Evolutionary conservation across 2,888 invertebrate genomes (phyloP).

Genomic region (Eupithecia subfuscata): DNA sequence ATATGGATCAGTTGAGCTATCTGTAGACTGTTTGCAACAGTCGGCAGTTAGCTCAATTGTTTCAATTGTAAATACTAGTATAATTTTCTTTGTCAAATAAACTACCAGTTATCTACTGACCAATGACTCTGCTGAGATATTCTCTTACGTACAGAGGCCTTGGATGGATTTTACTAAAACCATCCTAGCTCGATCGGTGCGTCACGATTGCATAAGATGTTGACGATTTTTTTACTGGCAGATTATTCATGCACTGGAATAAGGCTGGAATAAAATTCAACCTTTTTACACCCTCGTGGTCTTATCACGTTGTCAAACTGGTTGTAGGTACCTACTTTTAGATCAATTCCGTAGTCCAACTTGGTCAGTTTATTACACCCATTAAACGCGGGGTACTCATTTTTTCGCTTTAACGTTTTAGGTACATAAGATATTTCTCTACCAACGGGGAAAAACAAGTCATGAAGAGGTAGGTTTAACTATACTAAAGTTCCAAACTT

Average conservation of each 20-base stretch:
- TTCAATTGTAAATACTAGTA: too few species aligned
- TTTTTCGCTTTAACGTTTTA: not conserved
- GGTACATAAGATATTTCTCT: not conserved
- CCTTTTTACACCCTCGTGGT: not conserved
- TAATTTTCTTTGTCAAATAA: too few species aligned
- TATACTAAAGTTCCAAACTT: conserved; percentile 43
- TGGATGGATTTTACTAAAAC: not conserved
- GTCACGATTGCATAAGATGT: not conserved
- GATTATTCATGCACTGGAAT: not conserved
- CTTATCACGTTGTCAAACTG: not conserved
- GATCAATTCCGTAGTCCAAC: not conserved
- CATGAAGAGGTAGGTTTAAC: not conserved
- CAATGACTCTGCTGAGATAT: not conserved
- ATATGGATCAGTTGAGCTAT: too few species aligned
- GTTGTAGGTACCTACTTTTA: not conserved
- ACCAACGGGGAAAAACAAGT: not conserved
- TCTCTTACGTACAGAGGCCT: not conserved
- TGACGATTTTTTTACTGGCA: not conserved
- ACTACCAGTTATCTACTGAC: not conserved
- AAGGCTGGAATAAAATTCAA: not conserved
- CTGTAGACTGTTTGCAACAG: too few species aligned
- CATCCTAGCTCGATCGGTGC: not conserved
- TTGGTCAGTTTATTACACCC: not conserved
- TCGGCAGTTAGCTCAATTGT: too few species aligned
- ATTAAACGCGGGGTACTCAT: not conserved